These are phyloP conservation scores for Trichopria drosophilae DNA, from an alignment of 2,888 invertebrate species.

Conservation along the genomic window DNA sequence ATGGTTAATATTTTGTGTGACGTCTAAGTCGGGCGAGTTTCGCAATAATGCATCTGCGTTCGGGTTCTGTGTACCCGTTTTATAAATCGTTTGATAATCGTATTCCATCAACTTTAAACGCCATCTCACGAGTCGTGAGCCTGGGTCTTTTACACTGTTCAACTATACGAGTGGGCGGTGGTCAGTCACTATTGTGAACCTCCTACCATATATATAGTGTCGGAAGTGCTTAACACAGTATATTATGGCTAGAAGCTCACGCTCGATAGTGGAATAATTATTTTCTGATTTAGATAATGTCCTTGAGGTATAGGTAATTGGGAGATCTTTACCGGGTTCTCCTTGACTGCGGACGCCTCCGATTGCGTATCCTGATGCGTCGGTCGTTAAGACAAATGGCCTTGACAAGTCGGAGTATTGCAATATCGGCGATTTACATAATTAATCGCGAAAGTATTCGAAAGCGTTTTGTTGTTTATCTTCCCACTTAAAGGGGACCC, in stretches of 20 bases:
- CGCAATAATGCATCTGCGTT: constrained; percentile 44
- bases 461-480: constrained; percentile 16
- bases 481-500: constrained; percentile 13
- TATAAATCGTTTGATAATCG: constrained; percentile 25
- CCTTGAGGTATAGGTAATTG: constrained; percentile 27
- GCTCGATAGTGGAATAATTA: constrained; percentile 32
- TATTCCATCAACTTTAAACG: constrained; percentile 25
- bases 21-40: too few relatives aligned
- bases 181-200: constrained; percentile 27
- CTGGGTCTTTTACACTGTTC: constrained; percentile 22
- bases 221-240: constrained; percentile 14
- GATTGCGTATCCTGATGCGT: constrained; percentile 28
- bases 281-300: constrained; percentile 21
- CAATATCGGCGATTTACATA: constrained; percentile 25
- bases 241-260: constrained; percentile 26
- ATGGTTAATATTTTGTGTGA: too few relatives aligned
- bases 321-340: constrained; percentile 17
- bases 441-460: constrained; percentile 7
- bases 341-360: constrained; percentile 31
- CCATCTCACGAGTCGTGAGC: constrained; percentile 26
- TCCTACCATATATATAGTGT: constrained; percentile 23
- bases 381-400: constrained; percentile 28
- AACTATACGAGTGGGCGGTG: constrained; percentile 28
- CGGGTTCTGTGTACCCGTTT: constrained; percentile 38
- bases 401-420: constrained; percentile 25